Percentiles rank a stretch among this genome's conserved stretches.
Evolutionary conservation across 2,888 invertebrate genomes (phyloP).

Genomic region (Tetramorium bicarinatum): DNA sequence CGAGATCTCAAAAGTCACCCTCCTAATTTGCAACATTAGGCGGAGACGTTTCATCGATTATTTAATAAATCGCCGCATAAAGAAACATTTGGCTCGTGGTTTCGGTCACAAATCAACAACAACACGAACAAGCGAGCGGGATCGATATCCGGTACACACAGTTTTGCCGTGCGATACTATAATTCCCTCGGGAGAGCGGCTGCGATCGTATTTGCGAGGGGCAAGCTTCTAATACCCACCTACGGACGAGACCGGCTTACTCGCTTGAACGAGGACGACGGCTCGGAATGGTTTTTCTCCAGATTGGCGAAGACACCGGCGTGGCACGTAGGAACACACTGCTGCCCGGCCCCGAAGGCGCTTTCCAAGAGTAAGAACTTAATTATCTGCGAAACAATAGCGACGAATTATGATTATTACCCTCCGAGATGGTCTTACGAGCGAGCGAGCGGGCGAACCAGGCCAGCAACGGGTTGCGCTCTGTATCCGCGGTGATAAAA

Average conservation of each 20-base stretch:
- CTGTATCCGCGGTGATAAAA: constrained; percentile 79
- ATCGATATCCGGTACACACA: constrained; percentile 58
- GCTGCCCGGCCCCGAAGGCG: constrained; percentile 59
- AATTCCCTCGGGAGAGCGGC: constrained; percentile 59
- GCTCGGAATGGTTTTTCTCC: constrained; percentile 76
- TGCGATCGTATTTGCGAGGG: constrained; percentile 67
- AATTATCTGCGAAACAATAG: constrained; percentile 84
- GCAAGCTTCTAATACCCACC: constrained; percentile 71
- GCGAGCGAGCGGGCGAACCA: constrained; percentile 55
- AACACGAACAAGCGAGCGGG: constrained; percentile 9
- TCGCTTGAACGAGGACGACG: constrained; percentile 76
- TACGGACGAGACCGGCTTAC: constrained; percentile 63
- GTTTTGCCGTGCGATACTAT: constrained; percentile 48
- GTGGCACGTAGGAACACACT: constrained; percentile 66
- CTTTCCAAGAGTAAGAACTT: constrained; percentile 79
- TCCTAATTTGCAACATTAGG: constrained; percentile 18
- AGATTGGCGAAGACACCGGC: constrained; percentile 78
- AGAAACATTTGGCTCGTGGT: constrained; percentile 31
- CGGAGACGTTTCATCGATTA: constrained; percentile 24
- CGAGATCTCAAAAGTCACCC: constrained; percentile 10
- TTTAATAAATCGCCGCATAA: constrained; percentile 36
- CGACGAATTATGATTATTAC: constrained; percentile 83
- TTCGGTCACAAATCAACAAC: constrained; percentile 44
- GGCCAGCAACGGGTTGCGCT: constrained; percentile 41
- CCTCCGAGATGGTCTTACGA: constrained; percentile 69